Conservation (phyloP, 2,113 vertebrate species). For the Dromas ardeola region DNA sequence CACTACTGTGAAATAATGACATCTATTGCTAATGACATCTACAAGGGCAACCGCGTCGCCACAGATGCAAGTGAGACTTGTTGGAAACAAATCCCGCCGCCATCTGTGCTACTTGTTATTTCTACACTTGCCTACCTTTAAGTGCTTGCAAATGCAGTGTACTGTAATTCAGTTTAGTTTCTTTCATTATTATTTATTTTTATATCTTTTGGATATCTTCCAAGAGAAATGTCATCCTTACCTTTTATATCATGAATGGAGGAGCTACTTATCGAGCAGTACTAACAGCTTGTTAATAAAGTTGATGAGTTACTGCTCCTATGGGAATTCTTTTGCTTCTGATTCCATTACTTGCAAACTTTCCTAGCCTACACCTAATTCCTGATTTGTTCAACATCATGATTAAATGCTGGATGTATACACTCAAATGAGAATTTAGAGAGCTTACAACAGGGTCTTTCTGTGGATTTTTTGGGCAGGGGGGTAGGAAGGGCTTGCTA, state of each 20-base stretch:
- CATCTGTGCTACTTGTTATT: background rate
- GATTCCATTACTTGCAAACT: background rate
- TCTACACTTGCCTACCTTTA: background rate
- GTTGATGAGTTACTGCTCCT: background rate
- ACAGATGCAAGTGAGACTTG: background rate
- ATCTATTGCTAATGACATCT: background rate
- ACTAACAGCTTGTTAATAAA: background rate
- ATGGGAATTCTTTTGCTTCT: background rate
- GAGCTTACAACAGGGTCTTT: background rate
- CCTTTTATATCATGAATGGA: background rate
- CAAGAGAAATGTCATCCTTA: background rate
- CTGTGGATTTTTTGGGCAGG: background rate
- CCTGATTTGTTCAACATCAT: background rate
- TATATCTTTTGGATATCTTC: background rate
- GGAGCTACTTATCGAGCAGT: background rate
- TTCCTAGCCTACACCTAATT: background rate
- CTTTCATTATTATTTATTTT: background rate
- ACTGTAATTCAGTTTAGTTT: background rate
- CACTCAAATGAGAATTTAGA: slow-evolving; percentile 15
- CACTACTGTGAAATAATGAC: background rate
- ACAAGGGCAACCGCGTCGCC: fast-evolving
- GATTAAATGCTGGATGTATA: background rate
- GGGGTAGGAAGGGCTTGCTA: background rate
- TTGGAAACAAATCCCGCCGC: background rate
- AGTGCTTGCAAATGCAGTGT: background rate